A percentile compares a stretch with the other conserved stretches of the same genome.
phyloP scores from a whole-genome alignment of 2,888 invertebrate species.

The Rutpela maculata region DNA sequence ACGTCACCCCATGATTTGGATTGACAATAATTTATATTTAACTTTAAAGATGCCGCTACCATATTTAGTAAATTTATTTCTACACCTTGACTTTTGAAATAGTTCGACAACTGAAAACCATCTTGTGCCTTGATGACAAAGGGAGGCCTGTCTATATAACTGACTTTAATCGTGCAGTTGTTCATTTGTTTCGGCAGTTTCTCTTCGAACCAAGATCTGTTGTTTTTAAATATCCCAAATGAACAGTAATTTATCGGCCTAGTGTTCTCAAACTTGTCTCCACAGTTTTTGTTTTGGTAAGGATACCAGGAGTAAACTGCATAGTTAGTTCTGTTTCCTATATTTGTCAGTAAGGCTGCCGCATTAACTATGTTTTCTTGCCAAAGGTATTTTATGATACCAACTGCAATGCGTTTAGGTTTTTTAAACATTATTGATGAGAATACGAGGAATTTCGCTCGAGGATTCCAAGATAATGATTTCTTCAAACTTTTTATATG shows the following conservation, averaged over 20 bases:
- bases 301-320: constrained; percentile 42
- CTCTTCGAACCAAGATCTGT: constrained; percentile 35
- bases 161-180: constrained; percentile 40
- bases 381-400: constrained; percentile 35
- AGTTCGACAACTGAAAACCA: not conserved
- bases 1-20: not conserved
- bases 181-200: constrained; percentile 30
- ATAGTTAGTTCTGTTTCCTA: constrained; percentile 30
- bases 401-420: constrained; percentile 10
- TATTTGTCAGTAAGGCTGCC: constrained; percentile 35
- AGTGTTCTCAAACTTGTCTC: not conserved
- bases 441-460: constrained; percentile 32
- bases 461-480: constrained; percentile 10
- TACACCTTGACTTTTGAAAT: constrained; percentile 12
- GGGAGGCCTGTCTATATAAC: constrained; percentile 36
- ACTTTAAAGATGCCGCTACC: constrained; percentile 2
- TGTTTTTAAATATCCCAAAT: constrained; percentile 31
- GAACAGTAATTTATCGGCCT: constrained; percentile 31
- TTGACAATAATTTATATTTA: not conserved
- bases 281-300: constrained; percentile 10
- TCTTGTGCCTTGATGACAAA: constrained; percentile 2
- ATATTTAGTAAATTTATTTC: constrained; percentile 31
- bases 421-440: constrained; percentile 8
- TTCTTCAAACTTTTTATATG: constrained; percentile 8
- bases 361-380: constrained; percentile 35